phyloP scores from a whole-genome alignment of 2,113 vertebrate genomes.

The Fregetta grallaria region DNA sequence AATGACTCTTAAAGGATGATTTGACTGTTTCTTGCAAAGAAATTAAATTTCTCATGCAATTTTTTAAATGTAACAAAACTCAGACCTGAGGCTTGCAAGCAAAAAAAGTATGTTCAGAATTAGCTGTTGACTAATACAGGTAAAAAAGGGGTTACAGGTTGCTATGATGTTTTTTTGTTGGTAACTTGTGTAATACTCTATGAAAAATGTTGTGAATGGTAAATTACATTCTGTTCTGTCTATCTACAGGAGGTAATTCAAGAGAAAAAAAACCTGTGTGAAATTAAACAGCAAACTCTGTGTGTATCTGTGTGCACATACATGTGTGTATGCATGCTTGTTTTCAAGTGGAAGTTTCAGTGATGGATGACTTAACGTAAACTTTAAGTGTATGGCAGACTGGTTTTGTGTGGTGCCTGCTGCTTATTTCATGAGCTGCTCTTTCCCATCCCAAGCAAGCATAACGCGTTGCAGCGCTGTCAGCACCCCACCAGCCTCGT shows the following conservation, averaged over 20 bases:
- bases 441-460: slow-evolving; percentile 28
- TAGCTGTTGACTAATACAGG: not conserved
- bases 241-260: not conserved
- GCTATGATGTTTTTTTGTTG: not conserved
- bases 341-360: not conserved
- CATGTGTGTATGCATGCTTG: not conserved
- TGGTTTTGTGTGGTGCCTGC: not conserved
- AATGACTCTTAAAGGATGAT: not conserved
- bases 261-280: not conserved
- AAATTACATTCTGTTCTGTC: not conserved
- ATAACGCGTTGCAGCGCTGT: not conserved
- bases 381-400: not conserved
- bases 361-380: not conserved
- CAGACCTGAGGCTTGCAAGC: not conserved
- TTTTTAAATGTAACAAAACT: not conserved
- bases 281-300: not conserved
- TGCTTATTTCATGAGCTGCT: not conserved
- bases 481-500: slow-evolving; percentile 2
- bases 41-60: not conserved
- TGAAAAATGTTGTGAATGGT: not conserved
- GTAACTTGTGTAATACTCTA: not conserved
- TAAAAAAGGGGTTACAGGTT: not conserved
- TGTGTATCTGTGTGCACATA: not conserved
- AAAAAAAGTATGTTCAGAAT: not conserved
- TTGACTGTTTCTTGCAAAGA: not conserved